Percentiles rank a stretch among this genome's conserved stretches.
These are phyloP conservation scores for Sitta europaea DNA, from an alignment of 2,113 vertebrate genomes.

Conservation along the genomic window DNA sequence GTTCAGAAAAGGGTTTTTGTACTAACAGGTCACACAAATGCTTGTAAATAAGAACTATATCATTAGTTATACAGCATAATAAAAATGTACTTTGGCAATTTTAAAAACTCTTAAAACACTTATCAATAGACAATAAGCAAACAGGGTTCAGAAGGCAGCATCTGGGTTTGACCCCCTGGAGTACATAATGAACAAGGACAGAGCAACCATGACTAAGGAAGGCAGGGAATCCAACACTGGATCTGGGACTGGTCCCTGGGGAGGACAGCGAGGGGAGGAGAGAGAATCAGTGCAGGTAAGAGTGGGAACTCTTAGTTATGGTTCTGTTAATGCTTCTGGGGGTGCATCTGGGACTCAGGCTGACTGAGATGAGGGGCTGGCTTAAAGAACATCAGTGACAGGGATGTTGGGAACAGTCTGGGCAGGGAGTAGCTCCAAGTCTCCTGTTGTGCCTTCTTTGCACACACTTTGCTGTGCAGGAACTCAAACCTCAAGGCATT, in stretches of 20 bases:
- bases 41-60: conserved; percentile 2
- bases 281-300: not conserved
- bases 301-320: not conserved
- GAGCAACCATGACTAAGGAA: not conserved
- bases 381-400: not conserved
- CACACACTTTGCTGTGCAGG: not conserved
- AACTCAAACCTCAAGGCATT: not conserved
- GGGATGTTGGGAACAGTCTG: not conserved
- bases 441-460: not conserved
- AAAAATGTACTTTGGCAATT: conserved; percentile 16
- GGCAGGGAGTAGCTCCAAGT: not conserved
- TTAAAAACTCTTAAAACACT: not conserved
- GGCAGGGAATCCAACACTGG: not conserved
- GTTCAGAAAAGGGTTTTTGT: not conserved
- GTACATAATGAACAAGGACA: not conserved
- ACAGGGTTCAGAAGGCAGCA: not conserved
- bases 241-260: not conserved
- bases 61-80: not conserved
- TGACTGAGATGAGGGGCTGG: not conserved
- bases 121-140: conserved; percentile 35
- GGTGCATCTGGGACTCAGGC: not conserved
- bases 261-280: not conserved
- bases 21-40: not conserved
- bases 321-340: not conserved
- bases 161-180: not conserved